Evolutionary conservation across 2,888 invertebrate species (phyloP), one percentile per base, ranked within the genome.

Genomic region (Fissipunctia ypsillon): DNA sequence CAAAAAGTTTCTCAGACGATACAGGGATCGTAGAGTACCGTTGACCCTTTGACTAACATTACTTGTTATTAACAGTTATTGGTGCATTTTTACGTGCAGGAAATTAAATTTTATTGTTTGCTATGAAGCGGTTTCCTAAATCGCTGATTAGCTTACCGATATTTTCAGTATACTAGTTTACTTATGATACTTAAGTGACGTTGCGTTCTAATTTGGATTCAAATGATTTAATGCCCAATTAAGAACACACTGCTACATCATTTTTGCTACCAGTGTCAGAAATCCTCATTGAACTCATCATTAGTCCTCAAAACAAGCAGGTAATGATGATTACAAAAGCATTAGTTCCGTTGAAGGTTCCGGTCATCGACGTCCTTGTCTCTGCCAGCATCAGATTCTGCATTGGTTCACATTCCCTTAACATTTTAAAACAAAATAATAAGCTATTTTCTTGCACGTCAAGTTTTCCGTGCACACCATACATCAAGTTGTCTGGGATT

Each of bases 401-500:
- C 25, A 41, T n/a, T 12, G 19, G 9, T 10, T 6, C 12, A 38
- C 12, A 41, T 52, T 68, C 22, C 41, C 25, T 22, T 57, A 61
- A 22, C 31, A 56, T 75, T 77, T 72, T 25, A 22, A 64, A 79
- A 73, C 67, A 75, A 78, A 83, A 78, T 78, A 81, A 71, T 74
- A n/a, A 81, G 69, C 63, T 67, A 73, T 74, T 84, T 86, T 87
- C 84, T 88, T 67, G 41, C 67, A 72, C 78, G 78, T 81, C 83
- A 78, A 81, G 84, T 76, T 86, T 86, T 75, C 60, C 71, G 65
- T 92, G 90, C 88, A 59, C 81, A 88, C 94, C 70, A 78, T 94
- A 91, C 92, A 64, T 73, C 85, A 90, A 90, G 89, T 89, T 87
- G 88, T 88, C 86, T 73, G 85, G 90, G 91, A 88, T 90, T 91